Percentiles rank a stretch among this genome's conserved stretches.
These are phyloP conservation scores for Sparidentex hasta DNA, from an alignment of 2,797 vertebrate species.

Conservation along the genomic window DNA sequence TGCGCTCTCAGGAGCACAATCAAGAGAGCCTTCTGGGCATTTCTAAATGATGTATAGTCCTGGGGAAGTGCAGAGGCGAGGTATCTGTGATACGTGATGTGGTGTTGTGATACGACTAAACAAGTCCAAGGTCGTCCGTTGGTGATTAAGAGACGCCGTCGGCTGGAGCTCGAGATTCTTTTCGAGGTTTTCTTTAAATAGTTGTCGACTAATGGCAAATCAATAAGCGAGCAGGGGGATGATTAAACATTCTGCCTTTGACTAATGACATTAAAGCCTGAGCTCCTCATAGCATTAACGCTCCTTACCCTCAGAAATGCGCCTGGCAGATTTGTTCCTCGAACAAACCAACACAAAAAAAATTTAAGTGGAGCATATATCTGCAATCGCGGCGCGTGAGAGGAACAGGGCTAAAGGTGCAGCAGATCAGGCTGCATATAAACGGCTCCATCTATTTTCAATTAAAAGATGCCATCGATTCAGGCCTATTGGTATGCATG, in stretches of 20 bases:
- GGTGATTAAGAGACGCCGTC: constrained; percentile 77
- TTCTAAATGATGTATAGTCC: constrained; percentile 63
- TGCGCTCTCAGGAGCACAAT: constrained; percentile 67
- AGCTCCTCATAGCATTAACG: constrained; percentile 56
- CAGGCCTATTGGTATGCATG: constrained; percentile 79
- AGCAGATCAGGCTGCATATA: constrained; percentile 77
- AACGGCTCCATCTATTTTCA: constrained; percentile 82
- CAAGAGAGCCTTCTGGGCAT: constrained; percentile 60
- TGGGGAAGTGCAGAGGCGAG: constrained; percentile 50
- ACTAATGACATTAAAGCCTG: constrained; percentile 81
- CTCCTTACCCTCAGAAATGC: constrained; percentile 49
- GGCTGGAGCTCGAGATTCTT: constrained; percentile 57
- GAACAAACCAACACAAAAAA: constrained; percentile 35
- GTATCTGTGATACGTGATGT: constrained; percentile 57
- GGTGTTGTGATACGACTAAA: constrained; percentile 66
- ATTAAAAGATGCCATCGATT: constrained; percentile 85
- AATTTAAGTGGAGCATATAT: constrained; percentile 49
- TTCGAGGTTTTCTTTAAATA: constrained; percentile 84
- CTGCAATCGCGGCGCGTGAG: constrained; percentile 42
- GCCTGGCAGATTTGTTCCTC: constrained; percentile 43
- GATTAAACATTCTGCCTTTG: constrained; percentile 85
- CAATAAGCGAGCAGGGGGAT: constrained; percentile 78
- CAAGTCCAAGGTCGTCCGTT: constrained; percentile 77
- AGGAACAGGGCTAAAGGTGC: constrained; percentile 61
- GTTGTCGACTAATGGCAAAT: constrained; percentile 86